Conservation (phyloP, 2,888 invertebrate genomes). For the Galerucella nymphaeae region DNA sequence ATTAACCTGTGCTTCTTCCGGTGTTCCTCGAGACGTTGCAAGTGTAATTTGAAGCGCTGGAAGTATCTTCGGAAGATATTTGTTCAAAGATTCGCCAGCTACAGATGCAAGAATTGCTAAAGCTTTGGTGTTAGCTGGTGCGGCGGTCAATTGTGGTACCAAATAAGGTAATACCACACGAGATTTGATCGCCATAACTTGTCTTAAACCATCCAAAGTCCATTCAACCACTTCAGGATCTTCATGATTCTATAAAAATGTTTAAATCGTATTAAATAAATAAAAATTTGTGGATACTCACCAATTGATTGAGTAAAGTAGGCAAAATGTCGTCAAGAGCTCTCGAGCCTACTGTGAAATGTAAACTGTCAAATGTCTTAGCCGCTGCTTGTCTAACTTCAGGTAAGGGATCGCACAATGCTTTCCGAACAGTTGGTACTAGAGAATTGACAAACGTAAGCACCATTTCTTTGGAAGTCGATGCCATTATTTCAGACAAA, state of each 20-base stretch:
- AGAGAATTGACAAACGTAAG: constrained; percentile 88
- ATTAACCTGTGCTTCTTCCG: constrained; percentile 55
- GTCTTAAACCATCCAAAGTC: constrained; percentile 93
- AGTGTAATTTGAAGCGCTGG: constrained; percentile 88
- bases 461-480: constrained; percentile 95
- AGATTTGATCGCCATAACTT: constrained; percentile 97
- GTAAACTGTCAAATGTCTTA: constrained; percentile 95
- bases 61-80: constrained; percentile 90
- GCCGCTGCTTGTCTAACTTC: constrained; percentile 96
- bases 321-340: constrained; percentile 98
- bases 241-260: constrained; percentile 72
- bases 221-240: constrained; percentile 86
- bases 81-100: constrained; percentile 91
- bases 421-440: constrained; percentile 94
- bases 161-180: constrained; percentile 95
- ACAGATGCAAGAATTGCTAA: constrained; percentile 94
- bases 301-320: constrained; percentile 83
- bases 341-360: constrained; percentile 91
- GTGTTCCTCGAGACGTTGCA: constrained; percentile 74
- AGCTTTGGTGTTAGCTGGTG: constrained; percentile 93
- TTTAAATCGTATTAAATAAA: background rate
- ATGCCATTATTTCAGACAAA: constrained; percentile 96
- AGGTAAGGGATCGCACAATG: constrained; percentile 91
- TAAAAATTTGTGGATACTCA: constrained; percentile 52
- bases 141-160: constrained; percentile 91